Conservation (phyloP, 2,797 vertebrate genomes). For the Channallabes apus region DNA sequence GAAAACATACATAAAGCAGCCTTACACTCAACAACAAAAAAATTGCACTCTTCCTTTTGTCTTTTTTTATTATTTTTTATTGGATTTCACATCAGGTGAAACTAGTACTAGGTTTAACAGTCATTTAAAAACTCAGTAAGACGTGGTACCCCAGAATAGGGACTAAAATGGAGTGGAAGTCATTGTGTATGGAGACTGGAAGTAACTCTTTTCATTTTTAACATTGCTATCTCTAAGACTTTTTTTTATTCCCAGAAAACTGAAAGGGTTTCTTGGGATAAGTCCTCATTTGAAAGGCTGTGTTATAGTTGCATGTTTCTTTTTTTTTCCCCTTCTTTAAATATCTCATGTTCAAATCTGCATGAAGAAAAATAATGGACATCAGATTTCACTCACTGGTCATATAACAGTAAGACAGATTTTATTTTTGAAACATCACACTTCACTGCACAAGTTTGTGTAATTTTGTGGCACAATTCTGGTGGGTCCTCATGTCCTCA, state of each 20-base stretch:
- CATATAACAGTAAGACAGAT: not conserved
- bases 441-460: constrained; percentile 7
- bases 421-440: constrained; percentile 2
- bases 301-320: constrained; percentile 12
- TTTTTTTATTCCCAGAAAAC: constrained; percentile 23
- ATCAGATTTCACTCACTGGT: constrained; percentile 10
- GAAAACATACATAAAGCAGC: constrained; percentile 76
- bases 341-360: constrained; percentile 7
- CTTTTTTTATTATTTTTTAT: constrained; percentile 47
- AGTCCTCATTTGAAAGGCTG: constrained; percentile 44
- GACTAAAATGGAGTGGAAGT: constrained; percentile 49
- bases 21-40: constrained; percentile 83
- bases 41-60: constrained; percentile 82
- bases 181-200: constrained; percentile 58
- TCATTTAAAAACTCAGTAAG: constrained; percentile 53
- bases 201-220: constrained; percentile 52
- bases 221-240: constrained; percentile 38
- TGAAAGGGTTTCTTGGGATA: constrained; percentile 40
- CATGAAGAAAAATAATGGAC: not conserved
- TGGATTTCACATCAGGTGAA: constrained; percentile 72
- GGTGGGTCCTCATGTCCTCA: not conserved
- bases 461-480: not conserved
- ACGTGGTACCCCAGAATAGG: constrained; percentile 42
- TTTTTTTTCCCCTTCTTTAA: not conserved
- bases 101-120: constrained; percentile 68